phyloP scores from a whole-genome alignment of 2,113 vertebrate genomes.

The Dipodomys spectabilis region DNA sequence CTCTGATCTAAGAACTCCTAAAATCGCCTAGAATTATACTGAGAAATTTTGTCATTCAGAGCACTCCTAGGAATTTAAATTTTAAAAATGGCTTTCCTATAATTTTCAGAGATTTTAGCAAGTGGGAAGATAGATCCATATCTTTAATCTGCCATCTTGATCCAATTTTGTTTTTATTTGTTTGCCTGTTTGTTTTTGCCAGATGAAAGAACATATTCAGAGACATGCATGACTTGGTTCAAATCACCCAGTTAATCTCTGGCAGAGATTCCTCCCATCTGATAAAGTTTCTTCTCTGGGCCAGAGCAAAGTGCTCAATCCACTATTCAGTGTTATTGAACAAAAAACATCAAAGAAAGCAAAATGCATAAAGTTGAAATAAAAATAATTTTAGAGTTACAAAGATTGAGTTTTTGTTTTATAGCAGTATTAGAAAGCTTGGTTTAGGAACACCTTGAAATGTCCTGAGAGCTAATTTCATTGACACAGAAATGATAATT shows the following conservation, averaged over 20 bases:
- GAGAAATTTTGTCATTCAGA: background rate
- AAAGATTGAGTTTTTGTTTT: background rate
- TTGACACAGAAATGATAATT: background rate
- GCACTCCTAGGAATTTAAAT: background rate
- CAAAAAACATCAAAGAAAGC: background rate
- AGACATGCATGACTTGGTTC: background rate
- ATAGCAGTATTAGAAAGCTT: background rate
- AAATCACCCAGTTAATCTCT: background rate
- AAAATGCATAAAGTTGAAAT: slow-evolving; percentile 1
- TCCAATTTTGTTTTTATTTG: background rate
- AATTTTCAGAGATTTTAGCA: background rate
- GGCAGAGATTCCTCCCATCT: background rate
- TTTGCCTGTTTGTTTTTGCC: background rate
- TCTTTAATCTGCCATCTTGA: background rate
- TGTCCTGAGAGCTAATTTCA: background rate
- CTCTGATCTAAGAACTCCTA: background rate
- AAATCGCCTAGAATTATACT: background rate
- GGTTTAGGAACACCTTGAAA: background rate
- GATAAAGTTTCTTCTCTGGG: background rate
- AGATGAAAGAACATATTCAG: background rate
- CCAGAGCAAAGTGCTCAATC: background rate
- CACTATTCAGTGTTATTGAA: background rate
- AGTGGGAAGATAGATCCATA: background rate
- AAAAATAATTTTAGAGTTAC: background rate
- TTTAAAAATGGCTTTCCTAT: background rate